These are phyloP conservation scores for Megastigmus dorsalis DNA, from an alignment of 2,888 invertebrate genomes.

Conservation along the genomic window DNA sequence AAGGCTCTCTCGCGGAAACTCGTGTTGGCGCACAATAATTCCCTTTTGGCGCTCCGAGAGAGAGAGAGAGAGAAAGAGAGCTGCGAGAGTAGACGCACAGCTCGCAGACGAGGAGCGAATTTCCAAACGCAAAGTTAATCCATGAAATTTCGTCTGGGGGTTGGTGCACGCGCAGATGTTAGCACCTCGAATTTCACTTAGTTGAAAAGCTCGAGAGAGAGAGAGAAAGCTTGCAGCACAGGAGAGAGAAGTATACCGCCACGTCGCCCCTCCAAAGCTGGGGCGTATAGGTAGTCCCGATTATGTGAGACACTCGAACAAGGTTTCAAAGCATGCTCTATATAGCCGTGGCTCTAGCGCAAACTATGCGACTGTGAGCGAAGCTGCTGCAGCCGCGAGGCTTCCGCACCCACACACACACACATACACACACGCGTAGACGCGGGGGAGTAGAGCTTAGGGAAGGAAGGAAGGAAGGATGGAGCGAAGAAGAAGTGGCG, in stretches of 20 bases:
- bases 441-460: not conserved
- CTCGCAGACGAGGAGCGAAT: not conserved
- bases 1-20: too few relatives aligned
- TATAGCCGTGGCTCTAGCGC: not conserved
- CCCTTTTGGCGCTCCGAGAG: not conserved
- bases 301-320: conserved; percentile 57
- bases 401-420: too few relatives aligned
- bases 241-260: too few relatives aligned
- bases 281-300: conserved; percentile 22
- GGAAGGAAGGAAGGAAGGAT: not conserved
- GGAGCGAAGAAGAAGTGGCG: too few relatives aligned
- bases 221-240: too few relatives aligned
- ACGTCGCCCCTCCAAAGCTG: too few relatives aligned
- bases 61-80: not conserved
- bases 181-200: conserved; percentile 46
- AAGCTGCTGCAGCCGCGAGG: too few relatives aligned
- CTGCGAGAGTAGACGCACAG: not conserved
- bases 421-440: too few relatives aligned
- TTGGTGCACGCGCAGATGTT: conserved; percentile 22
- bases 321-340: conserved; percentile 61
- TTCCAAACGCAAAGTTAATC: conserved; percentile 40
- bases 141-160: conserved; percentile 21
- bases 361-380: conserved; percentile 9
- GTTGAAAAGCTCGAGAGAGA: conserved; percentile 18
- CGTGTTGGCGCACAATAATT: too few relatives aligned